Percentiles rank a stretch among this genome's conserved stretches.
Conservation (phyloP, 2,113 vertebrate species). For the Raphicerus campestris region DNA sequence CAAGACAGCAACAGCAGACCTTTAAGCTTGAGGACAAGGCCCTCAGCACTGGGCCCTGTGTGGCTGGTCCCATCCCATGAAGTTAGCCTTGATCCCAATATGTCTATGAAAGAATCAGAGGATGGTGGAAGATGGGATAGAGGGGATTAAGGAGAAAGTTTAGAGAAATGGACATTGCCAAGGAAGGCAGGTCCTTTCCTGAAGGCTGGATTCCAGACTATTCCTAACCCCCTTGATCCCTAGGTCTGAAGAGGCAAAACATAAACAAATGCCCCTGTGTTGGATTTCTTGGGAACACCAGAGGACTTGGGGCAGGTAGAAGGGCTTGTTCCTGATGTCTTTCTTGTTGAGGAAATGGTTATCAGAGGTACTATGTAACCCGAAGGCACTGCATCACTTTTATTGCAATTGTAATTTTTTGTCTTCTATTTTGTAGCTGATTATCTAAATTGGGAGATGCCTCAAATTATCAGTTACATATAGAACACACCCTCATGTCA, state of each 20-base stretch:
- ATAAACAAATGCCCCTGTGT: neutral
- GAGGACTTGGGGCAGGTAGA: neutral
- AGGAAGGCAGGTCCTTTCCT: neutral
- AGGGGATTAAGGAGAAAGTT: neutral
- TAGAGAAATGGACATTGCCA: neutral
- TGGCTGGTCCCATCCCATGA: neutral
- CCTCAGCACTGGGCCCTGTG: neutral
- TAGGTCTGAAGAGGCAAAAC: neutral
- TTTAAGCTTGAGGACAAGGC: neutral
- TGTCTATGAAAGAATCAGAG: neutral
- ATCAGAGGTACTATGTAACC: neutral
- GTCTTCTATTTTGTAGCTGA: neutral
- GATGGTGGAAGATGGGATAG: too few relatives aligned
- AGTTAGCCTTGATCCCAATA: neutral
- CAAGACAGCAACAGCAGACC: neutral
- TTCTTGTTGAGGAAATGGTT: neutral
- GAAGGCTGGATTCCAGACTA: neutral
- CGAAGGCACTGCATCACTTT: neutral
- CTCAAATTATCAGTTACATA: neutral
- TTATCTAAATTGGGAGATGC: neutral
- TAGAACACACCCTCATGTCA: neutral
- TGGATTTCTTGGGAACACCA: neutral
- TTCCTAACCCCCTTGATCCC: neutral
- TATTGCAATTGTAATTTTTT: neutral
- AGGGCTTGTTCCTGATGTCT: too few relatives aligned